Percentiles rank a stretch among this genome's conserved stretches.
phyloP scores from a whole-genome alignment of 2,888 invertebrate species.

The Tridacna gigas region DNA sequence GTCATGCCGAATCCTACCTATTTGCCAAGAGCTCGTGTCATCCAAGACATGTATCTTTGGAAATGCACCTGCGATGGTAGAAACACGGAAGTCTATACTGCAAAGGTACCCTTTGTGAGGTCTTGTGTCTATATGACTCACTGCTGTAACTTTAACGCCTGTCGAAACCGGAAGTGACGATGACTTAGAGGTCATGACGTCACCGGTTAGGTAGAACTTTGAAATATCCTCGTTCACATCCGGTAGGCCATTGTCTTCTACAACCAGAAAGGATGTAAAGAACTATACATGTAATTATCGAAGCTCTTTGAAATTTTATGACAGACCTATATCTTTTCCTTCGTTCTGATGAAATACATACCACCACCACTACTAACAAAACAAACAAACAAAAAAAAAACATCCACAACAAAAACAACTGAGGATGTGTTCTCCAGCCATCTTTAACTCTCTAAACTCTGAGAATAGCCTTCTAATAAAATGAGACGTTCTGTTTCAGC shows the following conservation, averaged over 20 bases:
- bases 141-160: conserved; percentile 16
- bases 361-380: no score
- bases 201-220: conserved; percentile 6
- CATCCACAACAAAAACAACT: no score
- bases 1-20: conserved; percentile 38
- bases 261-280: background rate
- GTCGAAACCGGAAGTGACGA: background rate
- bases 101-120: conserved; percentile 18
- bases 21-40: conserved; percentile 67
- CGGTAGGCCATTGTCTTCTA: background rate
- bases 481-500: no score
- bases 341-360: no score
- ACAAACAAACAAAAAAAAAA: no score
- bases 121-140: conserved; percentile 44
- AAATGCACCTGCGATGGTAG: conserved; percentile 50
- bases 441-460: no score
- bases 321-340: no score
- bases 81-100: conserved; percentile 44
- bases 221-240: conserved; percentile 12
- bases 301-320: no score
- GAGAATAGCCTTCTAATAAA: no score
- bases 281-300: no score
- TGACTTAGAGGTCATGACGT: conserved; percentile 13
- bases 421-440: no score
- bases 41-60: conserved; percentile 63